Conservation (phyloP, 1,140 invertebrate genomes). For the Metaphire vulgaris region DNA sequence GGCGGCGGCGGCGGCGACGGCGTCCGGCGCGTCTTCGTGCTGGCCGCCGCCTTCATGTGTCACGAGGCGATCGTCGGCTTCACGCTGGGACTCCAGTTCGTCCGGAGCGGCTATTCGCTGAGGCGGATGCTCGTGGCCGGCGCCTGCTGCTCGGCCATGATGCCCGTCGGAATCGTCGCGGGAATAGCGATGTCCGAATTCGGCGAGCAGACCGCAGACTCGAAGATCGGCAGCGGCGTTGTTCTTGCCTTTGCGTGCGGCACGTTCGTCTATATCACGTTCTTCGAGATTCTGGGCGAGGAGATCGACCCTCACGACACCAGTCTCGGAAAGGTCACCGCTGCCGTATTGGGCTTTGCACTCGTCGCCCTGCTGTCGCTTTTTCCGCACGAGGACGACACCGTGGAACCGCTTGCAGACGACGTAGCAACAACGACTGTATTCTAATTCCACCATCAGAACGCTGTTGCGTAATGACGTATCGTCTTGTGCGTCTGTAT, state of each 20-base stretch:
- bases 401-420: too few relatives aligned
- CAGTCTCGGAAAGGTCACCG: background rate
- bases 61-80: constrained; percentile 19
- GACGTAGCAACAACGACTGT: too few relatives aligned
- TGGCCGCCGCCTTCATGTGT: constrained; percentile 5
- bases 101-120: too few relatives aligned
- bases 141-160: too few relatives aligned
- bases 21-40: constrained; percentile 13
- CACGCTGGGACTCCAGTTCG: constrained; percentile 26
- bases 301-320: constrained; percentile 44
- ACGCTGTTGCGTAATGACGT: too few relatives aligned
- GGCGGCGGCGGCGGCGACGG: too few relatives aligned
- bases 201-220: constrained; percentile 31
- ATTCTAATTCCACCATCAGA: too few relatives aligned
- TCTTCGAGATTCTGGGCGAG: constrained; percentile 75
- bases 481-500: too few relatives aligned
- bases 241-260: constrained; percentile 71
- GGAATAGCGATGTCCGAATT: constrained; percentile 57
- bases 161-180: constrained; percentile 61
- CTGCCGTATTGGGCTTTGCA: constrained; percentile 11
- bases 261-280: constrained; percentile 83
- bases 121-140: too few relatives aligned
- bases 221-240: constrained; percentile 53
- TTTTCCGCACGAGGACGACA: too few relatives aligned
- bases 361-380: constrained; percentile 22